Conservation (phyloP, 2,888 invertebrate genomes). For the Drosophila acutilabella region DNA sequence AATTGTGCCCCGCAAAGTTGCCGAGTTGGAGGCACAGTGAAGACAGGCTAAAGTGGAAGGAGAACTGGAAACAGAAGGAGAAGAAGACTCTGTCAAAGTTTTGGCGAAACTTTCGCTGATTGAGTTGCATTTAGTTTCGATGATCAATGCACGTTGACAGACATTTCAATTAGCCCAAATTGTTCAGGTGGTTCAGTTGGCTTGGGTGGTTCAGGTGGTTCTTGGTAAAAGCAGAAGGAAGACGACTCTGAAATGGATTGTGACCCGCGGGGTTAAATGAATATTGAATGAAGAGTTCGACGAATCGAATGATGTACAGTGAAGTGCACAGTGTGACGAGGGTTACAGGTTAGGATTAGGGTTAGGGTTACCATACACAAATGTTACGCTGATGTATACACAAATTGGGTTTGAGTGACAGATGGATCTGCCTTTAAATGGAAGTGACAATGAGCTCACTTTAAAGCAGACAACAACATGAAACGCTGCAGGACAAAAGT, state of each 20-base stretch:
- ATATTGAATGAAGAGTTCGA: constrained; percentile 72
- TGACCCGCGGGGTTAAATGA: constrained; percentile 54
- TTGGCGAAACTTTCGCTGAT: constrained; percentile 73
- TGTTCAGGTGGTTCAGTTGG: constrained; percentile 2
- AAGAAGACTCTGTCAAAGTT: constrained; percentile 53
- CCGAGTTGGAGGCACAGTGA: constrained; percentile 27
- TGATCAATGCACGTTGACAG: constrained; percentile 65
- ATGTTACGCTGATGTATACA: background rate
- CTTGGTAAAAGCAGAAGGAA: background rate
- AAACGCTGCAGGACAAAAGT: background rate
- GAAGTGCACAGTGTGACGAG: constrained; percentile 1
- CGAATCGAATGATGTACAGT: constrained; percentile 48
- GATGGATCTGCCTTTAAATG: background rate
- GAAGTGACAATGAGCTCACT: background rate
- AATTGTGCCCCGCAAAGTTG: constrained; percentile 47
- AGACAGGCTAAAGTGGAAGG: background rate
- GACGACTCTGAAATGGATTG: constrained; percentile 11
- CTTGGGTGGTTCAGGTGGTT: background rate
- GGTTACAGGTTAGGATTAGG: constrained; percentile 2
- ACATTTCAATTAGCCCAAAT: constrained; percentile 75
- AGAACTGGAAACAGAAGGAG: background rate
- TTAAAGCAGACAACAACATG: background rate
- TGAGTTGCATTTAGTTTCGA: constrained; percentile 74
- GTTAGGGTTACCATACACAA: background rate
- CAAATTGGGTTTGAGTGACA: constrained; percentile 9